Conservation (phyloP, 2,888 invertebrate genomes). For the Torymus auratus region DNA sequence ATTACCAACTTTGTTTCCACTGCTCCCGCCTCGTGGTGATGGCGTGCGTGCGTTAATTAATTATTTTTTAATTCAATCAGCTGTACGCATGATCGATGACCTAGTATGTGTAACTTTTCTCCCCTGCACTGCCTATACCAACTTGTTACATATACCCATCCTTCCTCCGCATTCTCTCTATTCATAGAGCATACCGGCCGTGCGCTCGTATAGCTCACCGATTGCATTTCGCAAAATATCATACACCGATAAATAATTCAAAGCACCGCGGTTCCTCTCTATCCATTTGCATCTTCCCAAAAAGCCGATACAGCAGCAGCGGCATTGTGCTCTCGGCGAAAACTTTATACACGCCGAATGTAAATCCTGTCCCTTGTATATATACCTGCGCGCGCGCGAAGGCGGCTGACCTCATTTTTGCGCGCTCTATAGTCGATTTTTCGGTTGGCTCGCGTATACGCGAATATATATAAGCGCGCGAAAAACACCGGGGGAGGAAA, state of each 20-base stretch:
- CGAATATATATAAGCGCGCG: background rate
- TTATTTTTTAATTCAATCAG: constrained; percentile 17
- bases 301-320: no score
- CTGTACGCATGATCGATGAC: constrained; percentile 16
- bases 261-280: no score
- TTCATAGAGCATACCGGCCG: background rate
- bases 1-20: no score
- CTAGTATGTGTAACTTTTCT: constrained; percentile 6
- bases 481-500: background rate
- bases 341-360: no score
- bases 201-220: no score
- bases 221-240: no score
- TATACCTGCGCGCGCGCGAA: no score
- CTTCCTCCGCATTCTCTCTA: background rate
- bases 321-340: no score
- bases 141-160: background rate
- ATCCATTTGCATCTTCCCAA: no score
- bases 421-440: background rate
- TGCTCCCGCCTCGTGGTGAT: no score
- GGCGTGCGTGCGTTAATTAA: background rate
- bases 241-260: no score
- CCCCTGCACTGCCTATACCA: background rate
- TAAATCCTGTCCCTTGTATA: no score
- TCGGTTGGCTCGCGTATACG: background rate
- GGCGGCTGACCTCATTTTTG: constrained; percentile 18